Percentiles rank a stretch among this genome's conserved stretches.
These are phyloP conservation scores for Cerceris ruficornis DNA, from an alignment of 2,888 invertebrate genomes.

Conservation along the genomic window DNA sequence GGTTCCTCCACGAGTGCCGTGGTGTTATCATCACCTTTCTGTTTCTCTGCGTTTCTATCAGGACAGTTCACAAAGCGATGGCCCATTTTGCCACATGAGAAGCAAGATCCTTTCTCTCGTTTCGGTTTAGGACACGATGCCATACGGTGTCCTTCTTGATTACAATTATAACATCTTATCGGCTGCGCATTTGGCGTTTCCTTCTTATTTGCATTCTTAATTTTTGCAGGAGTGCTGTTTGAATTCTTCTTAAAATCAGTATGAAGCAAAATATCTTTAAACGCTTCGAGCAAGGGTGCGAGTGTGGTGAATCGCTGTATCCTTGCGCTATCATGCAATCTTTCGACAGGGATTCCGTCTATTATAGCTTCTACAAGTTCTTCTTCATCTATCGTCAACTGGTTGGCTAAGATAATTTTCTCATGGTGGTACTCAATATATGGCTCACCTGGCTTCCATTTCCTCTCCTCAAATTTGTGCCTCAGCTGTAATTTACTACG, in stretches of 20 bases:
- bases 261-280: not conserved
- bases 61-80: too few relatives aligned
- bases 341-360: not conserved
- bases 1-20: not conserved
- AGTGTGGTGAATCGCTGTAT: slow-evolving; percentile 2
- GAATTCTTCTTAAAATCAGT: too few relatives aligned
- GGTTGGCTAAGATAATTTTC: not conserved
- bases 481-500: not conserved
- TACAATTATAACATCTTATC: too few relatives aligned
- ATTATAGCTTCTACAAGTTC: not conserved
- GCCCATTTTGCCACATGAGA: too few relatives aligned
- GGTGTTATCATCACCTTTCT: too few relatives aligned
- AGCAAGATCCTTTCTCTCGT: not conserved
- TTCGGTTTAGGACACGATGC: not conserved
- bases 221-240: too few relatives aligned
- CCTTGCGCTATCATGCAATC: slow-evolving; percentile 3
- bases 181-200: too few relatives aligned
- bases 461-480: slow-evolving; percentile 2
- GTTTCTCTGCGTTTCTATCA: not conserved
- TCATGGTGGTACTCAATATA: slow-evolving; percentile 7
- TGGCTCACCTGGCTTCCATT: not conserved
- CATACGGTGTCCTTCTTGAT: too few relatives aligned
- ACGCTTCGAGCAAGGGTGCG: not conserved
- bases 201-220: too few relatives aligned
- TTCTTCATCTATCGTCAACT: not conserved